Evolutionary conservation across 2,113 vertebrate species (phyloP), one percentile per base, ranked within the genome.

Genomic region (Callochromis pleurospilus): DNA sequence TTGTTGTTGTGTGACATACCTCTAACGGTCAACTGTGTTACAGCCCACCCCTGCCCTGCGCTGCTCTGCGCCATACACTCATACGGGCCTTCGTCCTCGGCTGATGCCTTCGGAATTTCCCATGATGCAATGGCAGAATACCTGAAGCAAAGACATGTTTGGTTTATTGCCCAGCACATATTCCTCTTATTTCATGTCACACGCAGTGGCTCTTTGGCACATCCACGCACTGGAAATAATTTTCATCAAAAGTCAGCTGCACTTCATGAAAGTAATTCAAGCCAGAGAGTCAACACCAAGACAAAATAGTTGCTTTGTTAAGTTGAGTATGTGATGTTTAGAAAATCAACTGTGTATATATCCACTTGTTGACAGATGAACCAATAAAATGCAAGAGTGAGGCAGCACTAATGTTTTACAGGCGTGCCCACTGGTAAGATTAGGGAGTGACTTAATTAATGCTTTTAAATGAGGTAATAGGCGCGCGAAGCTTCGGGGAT

Each of bases 41-140:
- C 89, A 31, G 97, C 98, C 42, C 90, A 95, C 0, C 97, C 97
- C 1, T 90, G 94, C 7, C 98, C 98, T 0, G 96, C 96, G 15
- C 90, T 96, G 94, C 97, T 98, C 3, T 95, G 95, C 0, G 97
- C 98, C 0, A 88, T 83, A 82, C 98, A 99, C 83, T 98, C 97
- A 0, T 98, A 99, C 1, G 81, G 80, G 40, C 98, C 98, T 88
- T 98, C 97, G 0, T 99, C 97, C 0, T 93, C 92, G 15, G 93
- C 86, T 3, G 97, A 97, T 3, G 92, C 97, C 1, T 82, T 81
- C 0, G 95, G 94, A 90, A 99, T 98, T 91, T 97, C 95, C 97
- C 97, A 99, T 90, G 96, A 98, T 96, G 97, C 94, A 81, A 95
- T 96, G 58, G 95, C 96, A 2, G 95, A 97, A 24, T 84, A 92